Base-by-base conservation (phyloP, 2,797 vertebrate genomes). In the Sylvia borin region DNA sequence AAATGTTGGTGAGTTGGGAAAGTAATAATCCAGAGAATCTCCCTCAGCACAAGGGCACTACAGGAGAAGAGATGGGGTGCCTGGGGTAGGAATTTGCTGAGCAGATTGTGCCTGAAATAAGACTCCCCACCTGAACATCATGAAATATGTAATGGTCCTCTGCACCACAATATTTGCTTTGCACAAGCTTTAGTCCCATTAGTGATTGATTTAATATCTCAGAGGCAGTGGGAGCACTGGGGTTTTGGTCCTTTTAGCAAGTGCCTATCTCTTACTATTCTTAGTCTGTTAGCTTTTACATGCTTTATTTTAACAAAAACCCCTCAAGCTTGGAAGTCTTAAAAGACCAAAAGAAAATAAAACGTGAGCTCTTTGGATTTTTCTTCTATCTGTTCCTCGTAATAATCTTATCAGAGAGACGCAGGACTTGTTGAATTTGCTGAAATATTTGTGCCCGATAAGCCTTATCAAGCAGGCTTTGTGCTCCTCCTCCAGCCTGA, bases 41-140 rank as follows among this genome's bases (percentile, higher is more conserved):
- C 16, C 13, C 6, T 20, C 14, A 5, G 34, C 17, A 16, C 7
- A 29, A n/a, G 29, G 47, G 17, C 4, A 6, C 53, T 54, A 3
- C 5, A 26, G 36, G 42, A 58, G 18, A 25, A 64, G 27, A 40
- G 36, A 20, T 0, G 8, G 25, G 5, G 1, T 38, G 22, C 42
- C 32, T 68, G 38, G 11, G 7, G 15, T 55, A 5, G 24, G n/a
- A 53, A 2, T 32, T 36, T 57, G n/a, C n/a, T 68, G 51, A 32
- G 14, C 21, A 74, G 20, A 14, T 17, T 1, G 2, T 31, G 10
- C 42, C 40, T 64, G 66, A 72, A 54, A 12, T 48, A 27, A n/a
- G 15, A 6, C 4, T 32, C 11, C 17, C 7, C 2, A 5, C 11
- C 42, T 68, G 5, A 27, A 21, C 7, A 25, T 42, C 2, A 4